A percentile compares a stretch with the other conserved stretches of the same genome.
Evolutionary conservation across 2,113 vertebrate genomes (phyloP).

Genomic region (Potamarius usumacintae): DNA sequence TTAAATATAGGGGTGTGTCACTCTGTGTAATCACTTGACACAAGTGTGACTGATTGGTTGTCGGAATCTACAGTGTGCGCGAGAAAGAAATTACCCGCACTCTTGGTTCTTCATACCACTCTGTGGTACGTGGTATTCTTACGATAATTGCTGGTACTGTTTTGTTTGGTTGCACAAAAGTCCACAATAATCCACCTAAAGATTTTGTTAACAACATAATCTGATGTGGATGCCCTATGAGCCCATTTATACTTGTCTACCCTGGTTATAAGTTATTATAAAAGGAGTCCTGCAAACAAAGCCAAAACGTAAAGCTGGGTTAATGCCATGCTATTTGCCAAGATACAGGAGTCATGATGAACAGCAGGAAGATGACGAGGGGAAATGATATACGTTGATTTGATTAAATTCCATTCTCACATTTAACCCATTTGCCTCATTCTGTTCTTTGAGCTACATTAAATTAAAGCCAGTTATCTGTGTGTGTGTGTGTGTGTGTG

Average conservation of each 20-base stretch:
- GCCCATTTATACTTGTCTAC: background rate
- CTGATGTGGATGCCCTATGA: background rate
- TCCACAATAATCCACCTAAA: background rate
- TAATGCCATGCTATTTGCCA: background rate
- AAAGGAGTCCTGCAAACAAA: background rate
- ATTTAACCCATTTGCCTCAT: background rate
- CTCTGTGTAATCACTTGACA: background rate
- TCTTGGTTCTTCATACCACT: background rate
- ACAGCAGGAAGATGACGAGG: background rate
- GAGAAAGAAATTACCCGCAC: background rate
- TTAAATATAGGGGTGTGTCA: background rate
- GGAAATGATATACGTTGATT: background rate
- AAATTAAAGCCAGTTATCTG: conserved; percentile 8
- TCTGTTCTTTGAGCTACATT: background rate
- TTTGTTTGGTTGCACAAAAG: background rate
- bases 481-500: conserved; percentile 43
- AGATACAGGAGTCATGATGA: background rate
- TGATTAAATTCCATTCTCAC: background rate
- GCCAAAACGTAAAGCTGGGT: background rate
- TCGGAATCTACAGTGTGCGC: background rate
- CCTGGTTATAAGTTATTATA: too few species aligned
- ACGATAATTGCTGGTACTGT: background rate
- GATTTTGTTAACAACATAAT: background rate
- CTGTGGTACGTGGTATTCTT: background rate
- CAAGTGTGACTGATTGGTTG: too few species aligned